Base-by-base conservation (phyloP, 2,888 invertebrate genomes). In the Keiferia lycopersicella region DNA sequence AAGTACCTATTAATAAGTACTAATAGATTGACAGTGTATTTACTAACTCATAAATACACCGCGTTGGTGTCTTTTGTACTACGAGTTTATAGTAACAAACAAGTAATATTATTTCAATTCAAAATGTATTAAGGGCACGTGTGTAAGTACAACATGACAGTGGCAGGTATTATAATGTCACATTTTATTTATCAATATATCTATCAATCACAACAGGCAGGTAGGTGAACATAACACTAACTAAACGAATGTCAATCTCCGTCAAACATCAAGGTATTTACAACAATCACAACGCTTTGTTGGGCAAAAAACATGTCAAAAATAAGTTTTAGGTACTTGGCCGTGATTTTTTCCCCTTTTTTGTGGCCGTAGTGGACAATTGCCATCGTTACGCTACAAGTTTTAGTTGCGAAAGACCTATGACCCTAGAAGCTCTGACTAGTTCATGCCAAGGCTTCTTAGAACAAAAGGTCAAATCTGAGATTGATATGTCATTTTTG, bases 341-440 rank as follows among this genome's bases (percentile, higher is more conserved):
- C 41, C 4, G 11, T 4, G 2, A 4, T 41, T 45, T 45, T n/a
- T 45, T 16, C 8, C 16, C 45, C n/a, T 45, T 45, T 45, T 45
- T 45, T 45, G 16, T 14, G 45, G 69, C 39, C 62, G 65, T 66
- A 63, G 69, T 76, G 81, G 78, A 87, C 86, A 87, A 85, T 86
- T 73, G 71, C 79, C 79, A 78, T 85, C 83, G 86, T 87, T 86
- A 87, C 75, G 68, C 69, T 66, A 65, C 68, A 65, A 61, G 62
- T 66, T 61, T 56, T 67, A 62, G 62, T 65, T 70, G 66, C 69
- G 66, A 67, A 69, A 66, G 67, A 66, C 78, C 80, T 70, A 14
- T 84, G 85, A 84, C 34, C 84, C 83, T 67, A 67, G 38, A 68
- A 61, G 62, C 71, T 76, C 73, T 71, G 74, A 72, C 66, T 64